Conservation (phyloP, 2,888 invertebrate species). For the Galeruca laticollis region DNA sequence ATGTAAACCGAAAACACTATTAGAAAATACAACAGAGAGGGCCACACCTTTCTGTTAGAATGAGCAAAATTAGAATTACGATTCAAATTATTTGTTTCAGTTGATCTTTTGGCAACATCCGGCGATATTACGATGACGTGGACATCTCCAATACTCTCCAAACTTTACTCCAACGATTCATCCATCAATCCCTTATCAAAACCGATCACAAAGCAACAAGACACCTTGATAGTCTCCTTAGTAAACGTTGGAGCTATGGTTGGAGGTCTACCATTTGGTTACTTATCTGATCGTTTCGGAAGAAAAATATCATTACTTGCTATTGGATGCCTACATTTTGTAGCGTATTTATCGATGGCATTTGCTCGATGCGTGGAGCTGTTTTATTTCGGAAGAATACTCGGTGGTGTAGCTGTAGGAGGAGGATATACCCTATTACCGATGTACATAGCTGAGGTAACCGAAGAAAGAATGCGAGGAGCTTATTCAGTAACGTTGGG, state of each 20-base stretch:
- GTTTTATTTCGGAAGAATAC: slow-evolving; percentile 64
- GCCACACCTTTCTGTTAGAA: too few relatives aligned
- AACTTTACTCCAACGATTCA: slow-evolving; percentile 52
- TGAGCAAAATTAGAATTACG: too few relatives aligned
- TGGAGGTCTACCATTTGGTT: slow-evolving; percentile 78
- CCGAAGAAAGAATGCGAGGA: slow-evolving; percentile 81
- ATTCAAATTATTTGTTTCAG: too few relatives aligned
- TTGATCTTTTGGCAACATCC: slow-evolving; percentile 52
- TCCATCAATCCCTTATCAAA: slow-evolving; percentile 59
- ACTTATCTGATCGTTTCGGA: slow-evolving; percentile 74
- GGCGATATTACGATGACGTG: slow-evolving; percentile 53
- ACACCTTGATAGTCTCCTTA: slow-evolving; percentile 69
- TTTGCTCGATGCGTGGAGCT: slow-evolving; percentile 49
- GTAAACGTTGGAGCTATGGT: slow-evolving; percentile 66
- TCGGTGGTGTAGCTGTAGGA: slow-evolving; percentile 76
- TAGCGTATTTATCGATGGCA: slow-evolving; percentile 51
- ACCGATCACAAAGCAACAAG: slow-evolving; percentile 60
- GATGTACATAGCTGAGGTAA: slow-evolving; percentile 88
- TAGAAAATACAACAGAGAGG: too few relatives aligned
- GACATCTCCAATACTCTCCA: slow-evolving; percentile 53
- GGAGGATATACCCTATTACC: slow-evolving; percentile 81
- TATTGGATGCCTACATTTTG: slow-evolving; percentile 54
- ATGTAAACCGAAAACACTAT: too few relatives aligned
- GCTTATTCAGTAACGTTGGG: slow-evolving; percentile 77
- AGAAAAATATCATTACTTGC: slow-evolving; percentile 77